A percentile compares a stretch with the other conserved stretches of the same genome.
phyloP scores from a whole-genome alignment of 2,888 invertebrate species.

The Poecilus cupreus region DNA sequence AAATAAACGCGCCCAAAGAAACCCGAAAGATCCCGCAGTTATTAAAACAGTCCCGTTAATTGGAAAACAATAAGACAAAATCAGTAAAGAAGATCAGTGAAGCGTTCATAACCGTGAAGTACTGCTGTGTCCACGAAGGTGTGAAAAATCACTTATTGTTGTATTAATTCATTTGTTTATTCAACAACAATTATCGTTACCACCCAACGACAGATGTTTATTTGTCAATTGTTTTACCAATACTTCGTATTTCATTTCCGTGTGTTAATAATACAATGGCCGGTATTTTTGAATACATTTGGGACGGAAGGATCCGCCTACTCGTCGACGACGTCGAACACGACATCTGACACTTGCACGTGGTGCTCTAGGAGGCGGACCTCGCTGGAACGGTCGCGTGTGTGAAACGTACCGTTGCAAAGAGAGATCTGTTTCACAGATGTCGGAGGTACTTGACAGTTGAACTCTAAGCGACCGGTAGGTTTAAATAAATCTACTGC shows the following conservation, averaged over 20 bases:
- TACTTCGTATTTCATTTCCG: constrained; percentile 4
- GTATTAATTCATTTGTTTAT: constrained; percentile 62
- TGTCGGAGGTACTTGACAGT: constrained; percentile 43
- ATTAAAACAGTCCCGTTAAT: constrained; percentile 51
- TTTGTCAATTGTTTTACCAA: constrained; percentile 43
- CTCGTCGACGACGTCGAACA: constrained; percentile 9
- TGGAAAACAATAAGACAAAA: constrained; percentile 46
- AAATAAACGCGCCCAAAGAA: constrained; percentile 49
- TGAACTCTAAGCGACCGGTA: constrained; percentile 1
- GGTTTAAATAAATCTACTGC: constrained; percentile 37
- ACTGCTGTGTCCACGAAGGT: constrained; percentile 60
- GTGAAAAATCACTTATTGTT: constrained; percentile 63
- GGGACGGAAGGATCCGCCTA: constrained; percentile 40
- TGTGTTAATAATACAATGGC: constrained; percentile 42
- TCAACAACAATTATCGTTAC: constrained; percentile 55
- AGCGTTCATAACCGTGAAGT: constrained; percentile 26
- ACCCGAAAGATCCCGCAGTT: constrained; percentile 40
- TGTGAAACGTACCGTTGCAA: constrained; percentile 49
- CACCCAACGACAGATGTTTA: constrained; percentile 53
- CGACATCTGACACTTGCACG: constrained; percentile 57
- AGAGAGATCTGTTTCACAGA: constrained; percentile 50
- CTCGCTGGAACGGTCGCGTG: constrained; percentile 55
- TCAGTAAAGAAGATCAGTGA: constrained; percentile 53
- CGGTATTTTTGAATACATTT: constrained; percentile 50
- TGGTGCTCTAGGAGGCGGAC: constrained; percentile 56